These are phyloP conservation scores for Pachypeltis micranthus DNA, from an alignment of 1,140 invertebrate genomes.

Conservation along the genomic window DNA sequence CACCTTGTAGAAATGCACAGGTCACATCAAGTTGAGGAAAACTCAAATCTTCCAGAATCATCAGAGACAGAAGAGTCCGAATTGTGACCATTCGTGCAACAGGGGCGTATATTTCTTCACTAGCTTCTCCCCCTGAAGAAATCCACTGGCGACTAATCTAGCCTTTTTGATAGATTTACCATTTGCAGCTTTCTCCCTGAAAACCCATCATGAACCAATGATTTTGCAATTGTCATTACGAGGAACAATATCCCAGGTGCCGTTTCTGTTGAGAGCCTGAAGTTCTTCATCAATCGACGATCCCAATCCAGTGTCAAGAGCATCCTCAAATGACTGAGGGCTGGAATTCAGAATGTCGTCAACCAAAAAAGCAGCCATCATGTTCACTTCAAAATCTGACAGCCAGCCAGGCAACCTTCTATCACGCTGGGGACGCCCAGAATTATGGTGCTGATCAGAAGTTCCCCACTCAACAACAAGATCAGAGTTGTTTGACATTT, in stretches of 20 bases:
- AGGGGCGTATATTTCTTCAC: conserved; percentile 29
- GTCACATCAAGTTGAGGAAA: conserved; percentile 32
- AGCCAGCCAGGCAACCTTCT: no score
- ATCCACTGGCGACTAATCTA: conserved; percentile 29
- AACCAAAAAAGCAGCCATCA: no score
- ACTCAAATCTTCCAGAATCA: conserved; percentile 24
- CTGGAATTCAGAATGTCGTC: no score
- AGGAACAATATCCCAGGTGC: neutral
- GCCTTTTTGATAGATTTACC: conserved; percentile 27
- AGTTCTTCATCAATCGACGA: neutral
- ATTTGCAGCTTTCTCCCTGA: conserved; percentile 6
- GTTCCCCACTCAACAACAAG: no score
- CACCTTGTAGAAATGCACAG: conserved; percentile 37
- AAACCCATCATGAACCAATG: conserved; percentile 16
- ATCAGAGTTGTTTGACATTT: no score
- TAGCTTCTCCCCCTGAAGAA: conserved; percentile 26
- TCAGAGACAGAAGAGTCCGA: conserved; percentile 28
- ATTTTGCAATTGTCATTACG: neutral
- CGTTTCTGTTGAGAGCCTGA: neutral
- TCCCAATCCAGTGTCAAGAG: no score
- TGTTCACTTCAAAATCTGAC: no score
- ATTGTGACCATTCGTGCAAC: conserved; percentile 30
- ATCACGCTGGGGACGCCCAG: no score
- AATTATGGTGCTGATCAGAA: no score
- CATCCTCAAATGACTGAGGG: no score